Base-by-base conservation (phyloP, 2,113 vertebrate genomes). In the Saccopteryx bilineata region DNA sequence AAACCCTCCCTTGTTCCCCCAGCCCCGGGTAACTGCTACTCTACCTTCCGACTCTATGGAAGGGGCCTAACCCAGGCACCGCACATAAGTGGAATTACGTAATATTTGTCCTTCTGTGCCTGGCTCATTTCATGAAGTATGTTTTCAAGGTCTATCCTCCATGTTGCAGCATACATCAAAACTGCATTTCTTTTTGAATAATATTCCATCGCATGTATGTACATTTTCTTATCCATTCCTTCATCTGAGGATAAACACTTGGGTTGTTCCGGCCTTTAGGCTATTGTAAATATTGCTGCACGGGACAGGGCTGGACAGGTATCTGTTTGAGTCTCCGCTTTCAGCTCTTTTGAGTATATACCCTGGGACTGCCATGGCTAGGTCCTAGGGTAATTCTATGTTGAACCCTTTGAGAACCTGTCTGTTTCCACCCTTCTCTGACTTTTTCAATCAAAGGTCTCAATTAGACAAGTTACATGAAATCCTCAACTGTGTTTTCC, bases 391-490 rank as follows among this genome's bases (percentile, higher is more conserved):
- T 72, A 48, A n/a, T 58, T 84, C 76, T 52, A 9, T 23, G 79
- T 65, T 58, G 79, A 52, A 72, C 39, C 72, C 79, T 74, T 58
- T 39, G 86, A 65, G 80, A 72, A 93, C 85, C 26, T 61, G 61
- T 10, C 2, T 80, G 72, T 9, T 24, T 66, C 46, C 4, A 39
- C 39, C 48, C 46, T 61, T 54, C 85, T 69, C 81, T 66, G 56
- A 76, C 33, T 54, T 72, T 72, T 72, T 33, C 68, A 92, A 84
- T 91, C 78, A 46, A 65, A 83, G 18, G 58, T 80, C 46, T 91
- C 63, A 18, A 33, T 23, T 46, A 89, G 83, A 52, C 48, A 88
- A 56, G 75, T 10, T 31, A 9, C 28, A 58, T 39, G 50, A 78
- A 78, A 91, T n/a, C 23, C 15, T 83, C 28, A 58, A 1, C 2